Evolutionary conservation across 2,888 invertebrate genomes (phyloP), one percentile per base, ranked within the genome.

Genomic region (Pecten maximus): DNA sequence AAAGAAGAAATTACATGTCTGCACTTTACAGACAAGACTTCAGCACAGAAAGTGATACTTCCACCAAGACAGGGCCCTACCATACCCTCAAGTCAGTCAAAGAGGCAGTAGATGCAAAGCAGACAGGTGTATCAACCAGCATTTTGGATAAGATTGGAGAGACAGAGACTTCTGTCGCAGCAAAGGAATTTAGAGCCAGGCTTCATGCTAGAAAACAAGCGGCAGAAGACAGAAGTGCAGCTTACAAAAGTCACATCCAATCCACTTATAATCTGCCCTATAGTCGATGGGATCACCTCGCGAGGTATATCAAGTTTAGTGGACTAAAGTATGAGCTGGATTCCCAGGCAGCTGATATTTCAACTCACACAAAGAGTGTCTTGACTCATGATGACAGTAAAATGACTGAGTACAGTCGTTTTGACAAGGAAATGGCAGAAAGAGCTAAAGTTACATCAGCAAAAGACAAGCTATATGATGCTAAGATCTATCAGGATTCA

Each of bases 91-190:
- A 74, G 74, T 74, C 74, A 4, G 35, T 74, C 74, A 28, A 35
- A 74, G 74, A 74, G 35, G 28, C 74, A 35, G 74, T 74, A 74
- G 74, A 74, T 74, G 74, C 74, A 6, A 74, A 74, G 74, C 74
- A 74, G 74, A 74, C 74, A 15, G 74, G 74, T 15, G 74, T 74
- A 15, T 74, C 74, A 0, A 74, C 74, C 19, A 23, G 6, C 28
- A 23, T 74, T 10, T 35, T 74, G 35, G 74, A 74, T 10, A 74
- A 23, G 35, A 35, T 35, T 35, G 10, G 12, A 35, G 74, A 74
- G 16, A 74, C 74, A 28, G 74, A 74, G 35, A 74, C 74, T 35
- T 74, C 74, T 10, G 28, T 15, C 23, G 74, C 74, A 35, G 74
- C 74, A 8, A 74, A 15, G 28, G 74, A 74, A 28, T 74, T 74